phyloP scores from a whole-genome alignment of 1,140 invertebrate species.

The Euglossa dilemma region DNA sequence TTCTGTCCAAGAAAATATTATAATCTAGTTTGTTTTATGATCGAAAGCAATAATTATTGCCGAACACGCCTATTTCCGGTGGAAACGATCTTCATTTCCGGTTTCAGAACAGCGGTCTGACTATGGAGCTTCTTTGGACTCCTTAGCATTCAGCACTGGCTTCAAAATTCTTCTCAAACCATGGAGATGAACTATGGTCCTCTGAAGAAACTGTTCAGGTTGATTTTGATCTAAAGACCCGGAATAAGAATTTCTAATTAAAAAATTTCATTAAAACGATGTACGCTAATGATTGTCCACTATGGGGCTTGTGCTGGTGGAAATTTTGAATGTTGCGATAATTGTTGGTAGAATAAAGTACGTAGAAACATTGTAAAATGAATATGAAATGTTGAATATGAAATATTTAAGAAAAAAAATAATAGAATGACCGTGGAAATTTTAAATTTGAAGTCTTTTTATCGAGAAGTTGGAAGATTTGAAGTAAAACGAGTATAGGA shows the following conservation, averaged over 20 bases:
- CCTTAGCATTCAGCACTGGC: background rate
- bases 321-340: background rate
- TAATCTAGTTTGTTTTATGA: background rate
- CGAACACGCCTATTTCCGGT: background rate
- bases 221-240: too few species aligned
- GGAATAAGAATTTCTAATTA: background rate
- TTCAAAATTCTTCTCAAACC: background rate
- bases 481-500: background rate
- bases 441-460: background rate
- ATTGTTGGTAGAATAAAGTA: background rate
- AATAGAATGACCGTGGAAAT: background rate
- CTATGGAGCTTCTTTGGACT: slow-evolving; percentile 30
- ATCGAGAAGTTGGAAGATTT: background rate
- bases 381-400: background rate
- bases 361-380: background rate
- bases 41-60: background rate
- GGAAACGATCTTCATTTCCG: background rate
- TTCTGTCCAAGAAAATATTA: background rate
- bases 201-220: background rate
- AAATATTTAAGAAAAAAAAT: too few species aligned
- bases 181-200: background rate
- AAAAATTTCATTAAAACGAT: background rate
- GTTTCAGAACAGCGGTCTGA: slow-evolving; percentile 71
- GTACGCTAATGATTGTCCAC: background rate
- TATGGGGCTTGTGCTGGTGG: background rate